A percentile compares a stretch with the other conserved stretches of the same genome.
These are phyloP conservation scores for Tipula helvola DNA, from an alignment of 2,888 invertebrate genomes.

Conservation along the genomic window DNA sequence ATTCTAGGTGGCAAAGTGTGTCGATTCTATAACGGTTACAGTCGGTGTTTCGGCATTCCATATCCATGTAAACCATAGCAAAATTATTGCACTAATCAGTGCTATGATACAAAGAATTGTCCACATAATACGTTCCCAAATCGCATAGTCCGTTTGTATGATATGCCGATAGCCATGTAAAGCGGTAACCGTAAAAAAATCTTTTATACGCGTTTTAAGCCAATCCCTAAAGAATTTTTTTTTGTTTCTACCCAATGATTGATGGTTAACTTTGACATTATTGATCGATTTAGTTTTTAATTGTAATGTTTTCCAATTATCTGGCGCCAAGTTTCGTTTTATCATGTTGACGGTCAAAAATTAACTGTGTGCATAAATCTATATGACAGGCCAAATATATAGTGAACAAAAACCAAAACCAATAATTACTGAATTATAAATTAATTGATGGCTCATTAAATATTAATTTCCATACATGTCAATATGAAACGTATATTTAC, in stretches of 20 bases:
- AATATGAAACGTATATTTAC: not conserved
- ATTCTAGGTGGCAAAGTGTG: slow-evolving; percentile 44
- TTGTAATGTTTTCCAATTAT: not conserved
- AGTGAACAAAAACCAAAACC: not conserved
- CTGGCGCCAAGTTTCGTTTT: not conserved
- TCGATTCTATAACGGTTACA: slow-evolving; percentile 44
- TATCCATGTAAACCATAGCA: slow-evolving; percentile 45
- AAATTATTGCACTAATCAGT: slow-evolving; percentile 40
- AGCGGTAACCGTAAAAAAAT: slow-evolving; percentile 55
- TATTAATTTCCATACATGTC: not conserved
- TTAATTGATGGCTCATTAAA: not conserved
- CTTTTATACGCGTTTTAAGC: slow-evolving; percentile 29
- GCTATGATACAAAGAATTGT: slow-evolving; percentile 41
- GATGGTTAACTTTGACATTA: not conserved
- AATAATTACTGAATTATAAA: not conserved
- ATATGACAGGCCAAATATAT: not conserved
- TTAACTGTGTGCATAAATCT: not conserved
- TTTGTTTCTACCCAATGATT: not conserved
- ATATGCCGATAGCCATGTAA: slow-evolving; percentile 60
- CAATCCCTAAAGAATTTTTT: slow-evolving; percentile 18
- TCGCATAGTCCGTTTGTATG: slow-evolving; percentile 42
- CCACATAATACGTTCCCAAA: slow-evolving; percentile 45
- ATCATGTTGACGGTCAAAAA: not conserved
- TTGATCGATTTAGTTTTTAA: not conserved
- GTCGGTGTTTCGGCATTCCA: slow-evolving; percentile 49